Conservation (phyloP, 2,113 vertebrate species). For the Tretioscincus oriximinensis region DNA sequence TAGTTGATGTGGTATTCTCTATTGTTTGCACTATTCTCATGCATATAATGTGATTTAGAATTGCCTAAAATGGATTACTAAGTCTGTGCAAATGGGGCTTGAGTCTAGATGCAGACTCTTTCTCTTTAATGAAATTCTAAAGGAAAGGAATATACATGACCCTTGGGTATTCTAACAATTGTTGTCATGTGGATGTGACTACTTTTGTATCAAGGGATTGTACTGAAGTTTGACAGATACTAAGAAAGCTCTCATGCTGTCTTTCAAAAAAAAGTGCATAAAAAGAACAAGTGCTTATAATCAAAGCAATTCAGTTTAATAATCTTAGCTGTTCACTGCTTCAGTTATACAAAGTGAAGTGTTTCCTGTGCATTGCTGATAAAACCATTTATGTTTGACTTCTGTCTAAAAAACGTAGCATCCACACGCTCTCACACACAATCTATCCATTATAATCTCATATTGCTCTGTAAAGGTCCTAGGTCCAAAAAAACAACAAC, state of each 20-base stretch:
- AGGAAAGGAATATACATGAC: too few species aligned
- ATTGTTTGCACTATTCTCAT: too few species aligned
- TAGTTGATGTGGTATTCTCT: too few species aligned
- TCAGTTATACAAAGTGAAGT: not conserved
- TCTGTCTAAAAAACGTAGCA: not conserved
- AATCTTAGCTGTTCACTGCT: not conserved
- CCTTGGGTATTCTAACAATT: too few species aligned
- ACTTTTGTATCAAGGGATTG: too few species aligned
- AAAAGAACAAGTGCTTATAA: not conserved
- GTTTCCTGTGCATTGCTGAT: accelerated
- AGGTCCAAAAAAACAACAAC: not conserved
- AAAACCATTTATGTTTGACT: not conserved
- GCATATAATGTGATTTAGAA: too few species aligned
- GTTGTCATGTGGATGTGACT: too few species aligned
- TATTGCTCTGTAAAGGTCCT: not conserved
- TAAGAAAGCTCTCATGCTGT: not conserved
- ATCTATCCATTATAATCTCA: not conserved
- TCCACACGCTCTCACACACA: not conserved
- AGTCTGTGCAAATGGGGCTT: too few species aligned
- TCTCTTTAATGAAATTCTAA: too few species aligned
- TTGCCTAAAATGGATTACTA: too few species aligned
- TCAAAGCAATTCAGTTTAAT: not conserved
- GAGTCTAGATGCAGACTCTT: too few species aligned
- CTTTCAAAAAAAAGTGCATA: not conserved
- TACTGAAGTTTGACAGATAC: too few species aligned